phyloP scores from a whole-genome alignment of 2,888 invertebrate species.

The Malthinus seriepunctatus region DNA sequence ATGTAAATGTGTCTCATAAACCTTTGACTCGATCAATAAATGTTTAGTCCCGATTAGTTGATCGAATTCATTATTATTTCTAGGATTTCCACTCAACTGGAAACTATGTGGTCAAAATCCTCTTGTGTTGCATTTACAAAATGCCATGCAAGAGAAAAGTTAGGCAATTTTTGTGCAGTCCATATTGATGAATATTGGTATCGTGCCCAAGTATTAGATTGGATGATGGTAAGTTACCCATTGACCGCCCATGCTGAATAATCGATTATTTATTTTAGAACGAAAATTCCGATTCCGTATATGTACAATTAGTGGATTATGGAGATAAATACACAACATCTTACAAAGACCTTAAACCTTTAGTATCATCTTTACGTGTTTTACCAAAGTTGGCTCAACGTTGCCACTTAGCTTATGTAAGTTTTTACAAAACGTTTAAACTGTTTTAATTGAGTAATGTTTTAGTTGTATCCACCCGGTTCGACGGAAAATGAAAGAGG shows the following conservation, averaged over 20 bases:
- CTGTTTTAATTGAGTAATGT: background rate
- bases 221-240: slow-evolving; percentile 12
- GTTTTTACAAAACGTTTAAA: background rate
- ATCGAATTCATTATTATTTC: no score
- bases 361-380: background rate
- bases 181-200: slow-evolving; percentile 4
- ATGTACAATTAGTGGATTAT: slow-evolving; percentile 17
- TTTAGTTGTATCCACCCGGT: slow-evolving; percentile 18
- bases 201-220: slow-evolving; percentile 20
- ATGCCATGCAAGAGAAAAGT: background rate
- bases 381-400: slow-evolving; percentile 17
- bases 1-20: no score
- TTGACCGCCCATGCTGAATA: background rate
- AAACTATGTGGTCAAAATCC: background rate
- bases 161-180: slow-evolving; percentile 7
- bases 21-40: no score
- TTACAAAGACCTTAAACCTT: slow-evolving; percentile 4
- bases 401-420: slow-evolving; percentile 21
- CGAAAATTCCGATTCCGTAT: background rate
- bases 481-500: background rate
- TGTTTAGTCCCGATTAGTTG: no score
- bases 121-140: background rate
- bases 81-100: slow-evolving; percentile 8
- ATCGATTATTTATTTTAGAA: background rate
- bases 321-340: background rate